These are phyloP conservation scores for Lasioglossum zephyrum DNA, from an alignment of 2,888 invertebrate species.

Conservation along the genomic window DNA sequence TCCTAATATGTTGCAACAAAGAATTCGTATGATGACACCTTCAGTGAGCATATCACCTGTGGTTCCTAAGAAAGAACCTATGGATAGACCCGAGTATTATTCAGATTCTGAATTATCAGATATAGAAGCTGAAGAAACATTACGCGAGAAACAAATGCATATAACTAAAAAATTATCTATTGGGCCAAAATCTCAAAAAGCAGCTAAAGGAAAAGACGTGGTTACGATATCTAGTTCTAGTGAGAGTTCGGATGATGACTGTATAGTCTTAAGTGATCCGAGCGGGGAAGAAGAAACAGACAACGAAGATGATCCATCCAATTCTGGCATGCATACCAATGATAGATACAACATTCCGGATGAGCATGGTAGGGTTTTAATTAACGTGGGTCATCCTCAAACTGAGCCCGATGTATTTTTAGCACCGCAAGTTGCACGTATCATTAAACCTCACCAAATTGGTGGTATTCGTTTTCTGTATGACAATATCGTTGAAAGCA, in stretches of 20 bases:
- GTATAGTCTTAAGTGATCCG: slow-evolving; percentile 94
- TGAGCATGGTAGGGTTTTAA: slow-evolving; percentile 95
- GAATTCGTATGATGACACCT: slow-evolving; percentile 85
- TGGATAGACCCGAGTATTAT: slow-evolving; percentile 79
- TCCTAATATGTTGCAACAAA: slow-evolving; percentile 78
- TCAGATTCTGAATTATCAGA: slow-evolving; percentile 83
- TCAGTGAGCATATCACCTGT: slow-evolving; percentile 85
- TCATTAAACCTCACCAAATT: slow-evolving; percentile 98
- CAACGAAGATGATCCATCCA: slow-evolving; percentile 93
- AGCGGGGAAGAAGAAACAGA: slow-evolving; percentile 92
- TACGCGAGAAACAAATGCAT: slow-evolving; percentile 79
- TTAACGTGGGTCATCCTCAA: slow-evolving; percentile 97
- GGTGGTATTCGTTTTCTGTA: slow-evolving; percentile 98
- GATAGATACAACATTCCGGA: slow-evolving; percentile 96
- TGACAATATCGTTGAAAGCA: slow-evolving; percentile 98
- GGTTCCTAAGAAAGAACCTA: slow-evolving; percentile 81
- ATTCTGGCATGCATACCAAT: slow-evolving; percentile 97
- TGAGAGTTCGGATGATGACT: slow-evolving; percentile 92
- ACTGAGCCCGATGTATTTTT: slow-evolving; percentile 96
- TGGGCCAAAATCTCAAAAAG: slow-evolving; percentile 73
- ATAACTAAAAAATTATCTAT: slow-evolving; percentile 73
- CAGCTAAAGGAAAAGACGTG: slow-evolving; percentile 85
- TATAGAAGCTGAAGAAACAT: slow-evolving; percentile 77
- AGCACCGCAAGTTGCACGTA: slow-evolving; percentile 94
- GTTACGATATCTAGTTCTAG: slow-evolving; percentile 91